Conservation (phyloP, 2,113 vertebrate genomes). For the Motacilla tschutschensis region DNA sequence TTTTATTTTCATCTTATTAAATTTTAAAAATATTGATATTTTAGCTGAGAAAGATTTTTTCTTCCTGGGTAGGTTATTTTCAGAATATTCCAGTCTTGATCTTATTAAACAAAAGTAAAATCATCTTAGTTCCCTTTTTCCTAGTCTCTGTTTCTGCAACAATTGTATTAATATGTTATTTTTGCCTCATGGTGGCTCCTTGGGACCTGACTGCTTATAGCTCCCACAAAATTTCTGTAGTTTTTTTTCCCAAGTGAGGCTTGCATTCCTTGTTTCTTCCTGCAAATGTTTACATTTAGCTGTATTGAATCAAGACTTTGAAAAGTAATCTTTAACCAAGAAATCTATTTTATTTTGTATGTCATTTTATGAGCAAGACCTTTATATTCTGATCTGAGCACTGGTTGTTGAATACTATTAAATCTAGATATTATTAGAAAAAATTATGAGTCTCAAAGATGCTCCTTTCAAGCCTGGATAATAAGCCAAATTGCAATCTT, state of each 20-base stretch:
- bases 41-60: not conserved
- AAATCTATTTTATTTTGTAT: not conserved
- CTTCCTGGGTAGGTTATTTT: not conserved
- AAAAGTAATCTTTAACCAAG: not conserved
- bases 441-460: not conserved
- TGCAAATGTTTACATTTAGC: not conserved
- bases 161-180: not conserved
- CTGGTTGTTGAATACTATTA: accelerated
- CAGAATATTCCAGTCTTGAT: not conserved
- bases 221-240: not conserved
- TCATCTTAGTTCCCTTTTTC: not conserved
- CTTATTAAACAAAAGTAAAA: not conserved
- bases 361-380: not conserved
- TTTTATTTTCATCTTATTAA: not conserved
- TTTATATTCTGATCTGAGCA: not conserved
- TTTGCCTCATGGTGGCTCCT: not conserved
- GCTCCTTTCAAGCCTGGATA: not conserved
- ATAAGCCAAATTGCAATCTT: not conserved
- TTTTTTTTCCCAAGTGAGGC: not conserved
- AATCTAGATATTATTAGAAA: not conserved
- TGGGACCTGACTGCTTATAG: not conserved
- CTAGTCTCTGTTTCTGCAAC: not conserved
- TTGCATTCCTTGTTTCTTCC: not conserved
- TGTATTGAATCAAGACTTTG: not conserved
- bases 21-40: not conserved